These are phyloP conservation scores for Sebastes steindachneri DNA, from an alignment of 2,797 vertebrate species.

Conservation along the genomic window DNA sequence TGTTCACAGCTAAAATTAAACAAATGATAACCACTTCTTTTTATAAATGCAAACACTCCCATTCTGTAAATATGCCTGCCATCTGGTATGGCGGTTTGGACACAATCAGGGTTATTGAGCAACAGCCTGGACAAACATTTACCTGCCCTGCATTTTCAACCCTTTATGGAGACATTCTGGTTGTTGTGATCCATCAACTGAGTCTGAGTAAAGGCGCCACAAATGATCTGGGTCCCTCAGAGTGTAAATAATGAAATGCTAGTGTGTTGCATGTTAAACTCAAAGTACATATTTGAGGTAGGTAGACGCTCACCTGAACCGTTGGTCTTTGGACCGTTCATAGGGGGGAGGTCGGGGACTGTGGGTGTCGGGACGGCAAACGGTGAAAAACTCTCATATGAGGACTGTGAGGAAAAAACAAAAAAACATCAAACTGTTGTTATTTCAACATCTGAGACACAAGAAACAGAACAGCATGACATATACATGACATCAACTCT, in stretches of 20 bases:
- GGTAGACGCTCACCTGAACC: slow-evolving; percentile 72
- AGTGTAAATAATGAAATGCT: slow-evolving; percentile 20
- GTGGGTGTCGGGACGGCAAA: slow-evolving; percentile 84
- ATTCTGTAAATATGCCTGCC: slow-evolving; percentile 41
- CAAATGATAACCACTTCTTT: background rate
- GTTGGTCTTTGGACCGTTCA: slow-evolving; percentile 65
- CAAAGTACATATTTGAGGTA: slow-evolving; percentile 21
- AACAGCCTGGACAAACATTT: slow-evolving; percentile 70
- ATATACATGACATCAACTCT: background rate
- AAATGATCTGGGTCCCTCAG: slow-evolving; percentile 4
- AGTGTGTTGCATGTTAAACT: slow-evolving; percentile 6
- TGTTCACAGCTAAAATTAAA: background rate
- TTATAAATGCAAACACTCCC: slow-evolving; percentile 42
- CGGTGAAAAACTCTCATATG: slow-evolving; percentile 74
- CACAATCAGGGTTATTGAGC: slow-evolving; percentile 48
- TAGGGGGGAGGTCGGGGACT: slow-evolving; percentile 75
- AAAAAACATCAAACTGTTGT: slow-evolving; percentile 25
- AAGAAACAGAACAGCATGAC: slow-evolving; percentile 4
- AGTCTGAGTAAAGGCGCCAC: slow-evolving; percentile 16
- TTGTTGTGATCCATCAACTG: slow-evolving; percentile 39
- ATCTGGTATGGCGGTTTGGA: slow-evolving; percentile 17
- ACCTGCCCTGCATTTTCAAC: slow-evolving; percentile 46
- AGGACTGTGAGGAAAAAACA: slow-evolving; percentile 56
- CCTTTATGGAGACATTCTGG: slow-evolving; percentile 14
- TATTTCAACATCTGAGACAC: background rate